Evolutionary conservation across 2,797 vertebrate species (phyloP).

Genomic region (Emys orbicularis): DNA sequence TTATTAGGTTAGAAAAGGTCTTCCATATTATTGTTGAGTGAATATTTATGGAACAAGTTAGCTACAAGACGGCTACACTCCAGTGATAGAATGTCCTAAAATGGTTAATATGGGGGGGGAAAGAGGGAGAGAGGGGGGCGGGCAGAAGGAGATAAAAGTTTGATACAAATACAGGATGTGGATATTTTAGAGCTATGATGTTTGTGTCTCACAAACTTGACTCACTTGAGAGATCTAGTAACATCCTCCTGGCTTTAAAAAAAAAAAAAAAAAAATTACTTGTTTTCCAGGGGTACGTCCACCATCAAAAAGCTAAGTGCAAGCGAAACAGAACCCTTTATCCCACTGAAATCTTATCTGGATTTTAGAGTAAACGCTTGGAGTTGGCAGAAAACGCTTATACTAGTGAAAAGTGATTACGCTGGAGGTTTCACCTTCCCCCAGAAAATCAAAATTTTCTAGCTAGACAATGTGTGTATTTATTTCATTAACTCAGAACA

Average conservation of each 20-base stretch:
- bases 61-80: no score
- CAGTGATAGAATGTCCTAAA: neutral
- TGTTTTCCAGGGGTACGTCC: neutral
- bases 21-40: neutral
- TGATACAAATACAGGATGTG: slow-evolving; percentile 10
- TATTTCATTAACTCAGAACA: neutral
- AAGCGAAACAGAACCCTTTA: neutral
- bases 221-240: neutral
- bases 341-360: neutral
- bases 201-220: neutral
- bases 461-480: neutral
- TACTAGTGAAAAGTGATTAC: neutral
- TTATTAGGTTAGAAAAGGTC: slow-evolving; percentile 45
- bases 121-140: no score
- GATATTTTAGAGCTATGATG: neutral
- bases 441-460: neutral
- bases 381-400: neutral
- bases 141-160: neutral
- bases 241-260: neutral
- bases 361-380: neutral
- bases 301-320: neutral
- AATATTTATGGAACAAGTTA: neutral
- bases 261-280: neutral
- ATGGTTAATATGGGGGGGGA: neutral
- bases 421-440: neutral